Evolutionary conservation across 1,140 invertebrate species (phyloP), one percentile per base, ranked within the genome.

Genomic region (Cardiocondyla obscurior): DNA sequence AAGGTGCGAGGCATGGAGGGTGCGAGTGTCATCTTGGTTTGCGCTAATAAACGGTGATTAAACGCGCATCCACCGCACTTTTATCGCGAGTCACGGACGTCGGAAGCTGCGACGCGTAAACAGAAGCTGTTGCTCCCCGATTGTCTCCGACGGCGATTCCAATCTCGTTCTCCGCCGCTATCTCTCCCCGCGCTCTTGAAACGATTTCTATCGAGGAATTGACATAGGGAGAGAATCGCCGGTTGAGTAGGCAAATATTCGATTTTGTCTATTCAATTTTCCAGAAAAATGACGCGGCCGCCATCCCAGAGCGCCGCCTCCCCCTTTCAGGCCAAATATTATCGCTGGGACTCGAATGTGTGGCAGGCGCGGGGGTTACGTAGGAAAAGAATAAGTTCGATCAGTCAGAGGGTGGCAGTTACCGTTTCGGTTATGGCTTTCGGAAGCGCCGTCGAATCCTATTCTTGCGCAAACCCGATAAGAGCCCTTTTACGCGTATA

Each of bases 391-490:
- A 93, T 93, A 93, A 92, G 92, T 91, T 91, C 88, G 93, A 94
- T 94, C 92, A 92, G 92, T 92, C 91, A 90, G 91, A 91, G 93
- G 91, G 90, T 92, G 92, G 92, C 93, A 93, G 93, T 94, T 94
- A 94, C 94, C 93, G 94, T 94, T 94, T 94, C 92, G 93, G 93
- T 94, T 94, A 94, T 94, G 93, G 93, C 90, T 94, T 94, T 93
- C 93, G 94, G 94, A 94, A 94, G 93, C 92, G 67, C 91, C 89
- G 90, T 90, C 90, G 92, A 93, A 93, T 94, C 92, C 92, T 92
- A 94, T 94, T 94, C 94, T 94, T 94, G 93, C 91, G 93, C 93
- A 94, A 94, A 94, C 92, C 91, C 89, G 94, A 94, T 94, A 94
- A 94, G 93, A 85, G 88, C 85, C 90, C 90, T 92, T 91, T 85